phyloP scores from a whole-genome alignment of 92 coral and sea anemone species.

The Porites rus region DNA sequence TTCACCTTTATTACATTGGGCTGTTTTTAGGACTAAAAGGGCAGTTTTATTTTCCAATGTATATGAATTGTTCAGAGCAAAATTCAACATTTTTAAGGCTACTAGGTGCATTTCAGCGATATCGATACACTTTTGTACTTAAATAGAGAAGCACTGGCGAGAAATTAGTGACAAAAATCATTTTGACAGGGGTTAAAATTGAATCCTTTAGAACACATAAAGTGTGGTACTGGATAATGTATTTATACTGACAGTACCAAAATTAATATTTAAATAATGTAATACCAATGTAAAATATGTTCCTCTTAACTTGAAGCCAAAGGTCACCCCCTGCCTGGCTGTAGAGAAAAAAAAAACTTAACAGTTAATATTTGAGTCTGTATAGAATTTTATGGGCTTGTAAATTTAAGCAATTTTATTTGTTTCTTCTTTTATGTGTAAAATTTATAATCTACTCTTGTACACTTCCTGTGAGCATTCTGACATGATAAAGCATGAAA shows the following conservation, averaged over 20 bases:
- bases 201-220: conserved; percentile 16
- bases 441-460: conserved; percentile 59
- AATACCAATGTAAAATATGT: conserved; percentile 53
- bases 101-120: conserved; percentile 19
- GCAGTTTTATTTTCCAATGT: conserved; percentile 52
- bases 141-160: conserved; percentile 20
- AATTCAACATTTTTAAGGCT: conserved; percentile 9
- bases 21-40: conserved; percentile 34
- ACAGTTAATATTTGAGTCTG: conserved; percentile 48
- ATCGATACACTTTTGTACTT: conserved; percentile 43
- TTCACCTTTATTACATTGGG: background rate
- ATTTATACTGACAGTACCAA: conserved; percentile 52
- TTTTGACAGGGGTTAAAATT: background rate
- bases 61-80: conserved; percentile 10
- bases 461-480: conserved; percentile 42
- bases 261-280: conserved; percentile 52
- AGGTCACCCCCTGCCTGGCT: conserved; percentile 40
- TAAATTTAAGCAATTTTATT: conserved; percentile 73
- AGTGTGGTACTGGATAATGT: conserved; percentile 35
- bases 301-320: conserved; percentile 26
- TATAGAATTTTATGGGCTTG: conserved; percentile 68
- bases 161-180: conserved; percentile 15
- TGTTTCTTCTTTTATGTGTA: conserved; percentile 61
- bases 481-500: conserved; percentile 36
- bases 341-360: conserved; percentile 19